Evolutionary conservation across 2,888 invertebrate species (phyloP), one percentile per base, ranked within the genome.

Genomic region (Lasius platythorax): DNA sequence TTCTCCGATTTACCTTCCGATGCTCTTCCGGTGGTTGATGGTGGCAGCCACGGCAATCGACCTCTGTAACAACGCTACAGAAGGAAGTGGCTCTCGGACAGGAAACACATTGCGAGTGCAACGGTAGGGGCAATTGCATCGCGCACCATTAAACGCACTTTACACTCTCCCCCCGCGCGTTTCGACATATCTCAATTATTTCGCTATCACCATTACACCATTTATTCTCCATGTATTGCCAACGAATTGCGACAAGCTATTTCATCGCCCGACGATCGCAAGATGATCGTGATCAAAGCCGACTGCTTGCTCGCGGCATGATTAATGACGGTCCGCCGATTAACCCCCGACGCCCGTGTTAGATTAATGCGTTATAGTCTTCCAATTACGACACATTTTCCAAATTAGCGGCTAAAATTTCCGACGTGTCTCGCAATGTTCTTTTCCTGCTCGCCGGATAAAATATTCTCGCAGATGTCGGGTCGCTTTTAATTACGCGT

Each of bases 401-500:
- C 53, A 46, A 72, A 81, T 63, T 79, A 61, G 33, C 61, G 9
- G 30, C 15, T n/a, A 43, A 56, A 66, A 78, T 68, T 43, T n/a
- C n/a, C 78, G 23, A 15, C 28, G 23, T 43, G 23, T 23, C 58
- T 61, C 18, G 40, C 70, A 15, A 23, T 12, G n/a, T 61, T 18
- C 28, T 46, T 46, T 70, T 72, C 46, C 46, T 37, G 43, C 33
- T 70, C 79, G 70, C 30, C 37, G 81, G 68, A 33, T 82, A 56
- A 87, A 87, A 85, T 85, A 86, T 89, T 86, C 87, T 33, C 66
- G 76, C 67, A 63, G 84, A 82, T 83, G 68, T 53, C 82, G 82
- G 68, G 67, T 23, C 68, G 68, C 85, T 90, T 91, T 91, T 91
- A 91, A 91, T 90, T 91, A 87, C 91, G 86, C 84, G 64, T 23